Base-by-base conservation (phyloP, 2,888 invertebrate species). In the Ramazzottius varieornatus region DNA sequence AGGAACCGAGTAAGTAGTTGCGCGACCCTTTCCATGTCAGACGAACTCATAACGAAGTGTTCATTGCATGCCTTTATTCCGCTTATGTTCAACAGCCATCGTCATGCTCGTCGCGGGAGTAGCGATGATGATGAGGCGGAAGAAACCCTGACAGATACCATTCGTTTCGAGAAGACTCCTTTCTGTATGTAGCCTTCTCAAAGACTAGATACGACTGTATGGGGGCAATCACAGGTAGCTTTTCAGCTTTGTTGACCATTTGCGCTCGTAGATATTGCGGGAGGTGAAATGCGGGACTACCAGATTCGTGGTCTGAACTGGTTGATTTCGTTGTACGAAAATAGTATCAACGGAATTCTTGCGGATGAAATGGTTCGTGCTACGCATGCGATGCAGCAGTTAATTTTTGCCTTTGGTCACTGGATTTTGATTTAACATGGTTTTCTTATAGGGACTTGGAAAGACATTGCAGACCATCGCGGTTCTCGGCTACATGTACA, bases 391-490 rank as follows among this genome's bases (percentile, higher is more conserved):
- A 68, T 32, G 32, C n/a, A n/a, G n/a, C n/a, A n/a, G n/a, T n/a
- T n/a, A n/a, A n/a, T n/a, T n/a, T n/a, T n/a, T n/a, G n/a, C n/a
- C n/a, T n/a, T n/a, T n/a, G n/a, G n/a, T n/a, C n/a, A n/a, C n/a
- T n/a, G n/a, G n/a, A n/a, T n/a, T n/a, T n/a, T n/a, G n/a, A n/a
- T n/a, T n/a, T n/a, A n/a, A n/a, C n/a, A n/a, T n/a, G n/a, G n/a
- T n/a, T n/a, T n/a, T n/a, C n/a, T n/a, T 73, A 54, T 70, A 79
- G 78, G 96, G 98, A 80, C 80, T 98, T 24, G 98, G 98, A 66
- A 98, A 98, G 81, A 99, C 98, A 0, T 78, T 99, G 33, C 98
- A 99, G 77, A 98, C 98, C 0, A 98, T 98, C 69, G 92, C 98
- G 0, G 78, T 99, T 54, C 79, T 99, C 63, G 93, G 75, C 13